Conservation (phyloP, 2,113 vertebrate species). For the Carollia perspicillata region DNA sequence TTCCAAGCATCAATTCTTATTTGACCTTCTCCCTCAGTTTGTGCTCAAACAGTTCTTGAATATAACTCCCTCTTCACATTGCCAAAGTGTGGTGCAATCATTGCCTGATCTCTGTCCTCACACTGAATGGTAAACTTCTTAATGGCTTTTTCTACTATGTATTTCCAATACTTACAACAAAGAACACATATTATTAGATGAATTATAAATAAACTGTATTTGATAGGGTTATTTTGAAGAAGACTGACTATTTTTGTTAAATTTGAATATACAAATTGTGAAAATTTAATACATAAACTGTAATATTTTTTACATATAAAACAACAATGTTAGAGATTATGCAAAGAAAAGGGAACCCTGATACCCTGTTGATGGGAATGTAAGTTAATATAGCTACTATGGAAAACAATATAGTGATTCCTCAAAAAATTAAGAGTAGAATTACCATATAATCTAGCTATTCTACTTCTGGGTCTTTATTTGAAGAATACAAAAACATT, state of each 20-base stretch:
- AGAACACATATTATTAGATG: neutral
- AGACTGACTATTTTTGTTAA: neutral
- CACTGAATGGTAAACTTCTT: neutral
- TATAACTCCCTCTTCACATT: neutral
- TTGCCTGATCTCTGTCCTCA: neutral
- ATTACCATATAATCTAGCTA: neutral
- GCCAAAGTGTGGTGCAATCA: neutral
- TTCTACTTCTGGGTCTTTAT: neutral
- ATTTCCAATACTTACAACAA: neutral
- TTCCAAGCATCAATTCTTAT: neutral
- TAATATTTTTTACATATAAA: conserved; percentile 18
- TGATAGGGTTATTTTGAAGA: neutral
- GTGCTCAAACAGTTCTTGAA: neutral
- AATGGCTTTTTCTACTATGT: neutral
- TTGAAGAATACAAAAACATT: neutral
- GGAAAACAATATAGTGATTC: neutral
- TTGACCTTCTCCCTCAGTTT: neutral
- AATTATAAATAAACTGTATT: neutral
- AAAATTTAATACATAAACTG: neutral
- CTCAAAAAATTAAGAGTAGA: neutral
- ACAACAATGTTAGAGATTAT: neutral
- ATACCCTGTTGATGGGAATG: neutral
- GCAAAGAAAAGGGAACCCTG: neutral
- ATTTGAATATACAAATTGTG: neutral
- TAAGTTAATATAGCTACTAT: neutral